A percentile compares a stretch with the other conserved stretches of the same genome.
Evolutionary conservation across 2,113 vertebrate genomes (phyloP).

Genomic region (Serilophus lunatus): DNA sequence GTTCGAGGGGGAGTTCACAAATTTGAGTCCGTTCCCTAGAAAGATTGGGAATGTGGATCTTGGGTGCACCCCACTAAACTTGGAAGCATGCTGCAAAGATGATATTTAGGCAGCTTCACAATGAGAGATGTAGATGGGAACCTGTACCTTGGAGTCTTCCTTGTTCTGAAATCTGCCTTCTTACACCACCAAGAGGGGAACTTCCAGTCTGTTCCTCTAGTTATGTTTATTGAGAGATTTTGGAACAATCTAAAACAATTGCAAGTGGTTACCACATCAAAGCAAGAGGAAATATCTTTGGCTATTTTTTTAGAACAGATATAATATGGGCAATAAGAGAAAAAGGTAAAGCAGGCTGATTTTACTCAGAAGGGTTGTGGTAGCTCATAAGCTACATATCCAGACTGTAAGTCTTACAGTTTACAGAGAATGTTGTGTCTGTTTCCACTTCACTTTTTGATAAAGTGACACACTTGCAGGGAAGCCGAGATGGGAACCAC

Average conservation of each 20-base stretch:
- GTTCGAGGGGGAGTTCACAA: slow-evolving; percentile 83
- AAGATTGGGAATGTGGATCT: background rate
- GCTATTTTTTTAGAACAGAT: background rate
- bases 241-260: background rate
- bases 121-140: background rate
- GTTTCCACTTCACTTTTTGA: background rate
- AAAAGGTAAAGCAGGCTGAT: background rate
- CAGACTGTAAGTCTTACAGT: background rate
- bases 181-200: background rate
- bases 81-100: background rate
- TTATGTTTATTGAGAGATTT: background rate
- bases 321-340: slow-evolving; percentile 29
- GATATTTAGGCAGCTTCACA: background rate
- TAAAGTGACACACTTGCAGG: background rate
- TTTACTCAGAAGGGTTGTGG: background rate
- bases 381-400: background rate
- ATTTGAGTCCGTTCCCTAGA: slow-evolving; percentile 83
- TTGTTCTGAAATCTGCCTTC: slow-evolving; percentile 27
- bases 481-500: background rate
- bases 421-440: background rate
- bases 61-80: background rate
- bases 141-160: background rate
- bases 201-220: background rate
- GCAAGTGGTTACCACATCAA: background rate
- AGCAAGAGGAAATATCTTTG: background rate